Conservation (phyloP, 2,113 vertebrate genomes). For the Lontra canadensis region DNA sequence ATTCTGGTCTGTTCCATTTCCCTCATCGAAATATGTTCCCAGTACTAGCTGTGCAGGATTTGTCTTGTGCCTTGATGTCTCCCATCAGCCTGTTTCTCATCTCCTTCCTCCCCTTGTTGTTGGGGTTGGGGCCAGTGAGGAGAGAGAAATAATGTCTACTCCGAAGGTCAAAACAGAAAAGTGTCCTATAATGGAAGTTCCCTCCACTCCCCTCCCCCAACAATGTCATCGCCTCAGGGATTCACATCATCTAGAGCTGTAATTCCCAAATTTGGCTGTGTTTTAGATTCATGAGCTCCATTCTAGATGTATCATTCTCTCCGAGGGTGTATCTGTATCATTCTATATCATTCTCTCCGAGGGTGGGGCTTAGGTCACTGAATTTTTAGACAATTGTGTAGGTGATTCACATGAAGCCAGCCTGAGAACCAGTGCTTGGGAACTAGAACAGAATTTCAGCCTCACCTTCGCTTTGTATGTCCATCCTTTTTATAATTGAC, state of each 20-base stretch:
- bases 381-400: neutral
- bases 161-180: neutral
- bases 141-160: neutral
- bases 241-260: accelerated
- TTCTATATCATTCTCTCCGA: neutral
- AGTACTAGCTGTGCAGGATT: neutral
- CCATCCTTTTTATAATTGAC: neutral
- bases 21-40: neutral
- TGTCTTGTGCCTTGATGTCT: neutral
- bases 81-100: neutral
- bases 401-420: neutral
- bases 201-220: neutral
- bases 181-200: neutral
- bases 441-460: neutral
- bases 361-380: neutral
- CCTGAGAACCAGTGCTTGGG: neutral
- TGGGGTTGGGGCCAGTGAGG: neutral
- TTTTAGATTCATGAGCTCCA: neutral
- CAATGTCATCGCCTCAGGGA: too few species aligned
- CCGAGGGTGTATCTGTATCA: neutral
- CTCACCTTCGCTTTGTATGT: neutral
- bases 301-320: neutral
- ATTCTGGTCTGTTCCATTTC: neutral
- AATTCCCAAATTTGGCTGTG: neutral
- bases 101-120: neutral